Evolutionary conservation across 2,888 invertebrate genomes (phyloP).

Genomic region (Lepidonotus clava): DNA sequence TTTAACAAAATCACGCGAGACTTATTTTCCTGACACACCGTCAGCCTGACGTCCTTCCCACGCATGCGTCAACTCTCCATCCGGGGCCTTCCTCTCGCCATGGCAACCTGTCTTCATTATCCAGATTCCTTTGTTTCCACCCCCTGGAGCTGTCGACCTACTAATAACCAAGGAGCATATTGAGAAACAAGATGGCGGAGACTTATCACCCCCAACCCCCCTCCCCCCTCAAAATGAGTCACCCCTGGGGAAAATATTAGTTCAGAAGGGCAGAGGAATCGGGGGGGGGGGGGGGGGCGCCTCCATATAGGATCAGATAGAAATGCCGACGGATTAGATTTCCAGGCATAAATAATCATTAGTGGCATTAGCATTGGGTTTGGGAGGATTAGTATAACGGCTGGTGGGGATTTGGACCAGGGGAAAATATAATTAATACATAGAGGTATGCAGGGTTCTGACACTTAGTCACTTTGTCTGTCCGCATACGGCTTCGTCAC

Average conservation of each 20-base stretch:
- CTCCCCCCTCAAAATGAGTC: not conserved
- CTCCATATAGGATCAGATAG: not conserved
- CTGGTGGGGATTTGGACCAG: not conserved
- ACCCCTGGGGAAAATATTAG: not conserved
- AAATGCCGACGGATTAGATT: conserved; percentile 17
- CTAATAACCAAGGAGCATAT: conserved; percentile 1
- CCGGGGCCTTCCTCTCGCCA: not conserved
- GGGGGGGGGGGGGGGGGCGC: not conserved
- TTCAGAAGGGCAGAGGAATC: conserved; percentile 15
- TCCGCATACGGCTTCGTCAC: too few relatives aligned
- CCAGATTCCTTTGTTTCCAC: not conserved
- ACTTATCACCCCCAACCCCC: not conserved
- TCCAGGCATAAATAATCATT: conserved; percentile 28
- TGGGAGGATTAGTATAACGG: not conserved
- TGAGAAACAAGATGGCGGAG: not conserved
- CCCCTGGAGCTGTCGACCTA: not conserved
- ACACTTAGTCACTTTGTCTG: not conserved
- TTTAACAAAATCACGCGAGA: not conserved
- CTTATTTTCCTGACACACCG: not conserved
- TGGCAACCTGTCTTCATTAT: conserved; percentile 26
- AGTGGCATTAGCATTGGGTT: not conserved
- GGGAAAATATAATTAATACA: not conserved
- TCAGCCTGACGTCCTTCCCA: not conserved
- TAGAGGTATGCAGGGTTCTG: not conserved
- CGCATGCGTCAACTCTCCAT: not conserved